phyloP scores from a whole-genome alignment of 2,888 invertebrate species.

The Arenicola marina region DNA sequence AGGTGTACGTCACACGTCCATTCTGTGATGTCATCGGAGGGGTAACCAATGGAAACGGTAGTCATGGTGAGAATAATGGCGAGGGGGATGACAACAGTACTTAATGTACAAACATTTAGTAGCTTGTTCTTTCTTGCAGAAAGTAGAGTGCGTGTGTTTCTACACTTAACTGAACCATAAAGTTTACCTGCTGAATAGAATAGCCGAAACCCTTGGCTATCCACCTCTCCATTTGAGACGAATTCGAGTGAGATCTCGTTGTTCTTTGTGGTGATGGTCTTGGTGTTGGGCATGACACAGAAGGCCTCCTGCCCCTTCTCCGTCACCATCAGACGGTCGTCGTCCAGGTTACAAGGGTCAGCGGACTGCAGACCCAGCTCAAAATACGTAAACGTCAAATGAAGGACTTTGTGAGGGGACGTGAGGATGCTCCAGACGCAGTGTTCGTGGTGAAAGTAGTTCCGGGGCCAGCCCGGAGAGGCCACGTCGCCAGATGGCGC shows the following conservation, averaged over 20 bases:
- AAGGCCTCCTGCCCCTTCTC: constrained; percentile 37
- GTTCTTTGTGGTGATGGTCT: constrained; percentile 41
- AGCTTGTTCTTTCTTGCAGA: no score
- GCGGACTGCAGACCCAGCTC: constrained; percentile 42
- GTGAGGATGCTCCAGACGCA: constrained; percentile 51
- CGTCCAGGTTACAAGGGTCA: constrained; percentile 36
- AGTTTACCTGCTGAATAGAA: constrained; percentile 48
- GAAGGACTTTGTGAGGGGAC: constrained; percentile 46
- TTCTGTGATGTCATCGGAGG: no score
- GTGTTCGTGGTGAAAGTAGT: constrained; percentile 50
- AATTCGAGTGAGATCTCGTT: constrained; percentile 44
- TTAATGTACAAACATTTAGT: no score
- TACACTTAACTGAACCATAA: no score
- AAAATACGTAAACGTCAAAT: constrained; percentile 45
- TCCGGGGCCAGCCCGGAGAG: constrained; percentile 55
- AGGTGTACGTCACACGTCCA: constrained; percentile 52
- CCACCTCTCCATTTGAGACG: constrained; percentile 41
- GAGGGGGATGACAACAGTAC: no score
- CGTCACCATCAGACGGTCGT: constrained; percentile 43
- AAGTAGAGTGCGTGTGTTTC: no score
- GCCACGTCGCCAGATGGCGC: constrained; percentile 42
- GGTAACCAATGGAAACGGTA: no score
- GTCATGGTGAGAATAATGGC: no score
- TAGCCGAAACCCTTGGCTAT: constrained; percentile 51
- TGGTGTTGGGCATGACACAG: constrained; percentile 43